Evolutionary conservation across 2,888 invertebrate species (phyloP).

Genomic region (Cheilosia scutellata): DNA sequence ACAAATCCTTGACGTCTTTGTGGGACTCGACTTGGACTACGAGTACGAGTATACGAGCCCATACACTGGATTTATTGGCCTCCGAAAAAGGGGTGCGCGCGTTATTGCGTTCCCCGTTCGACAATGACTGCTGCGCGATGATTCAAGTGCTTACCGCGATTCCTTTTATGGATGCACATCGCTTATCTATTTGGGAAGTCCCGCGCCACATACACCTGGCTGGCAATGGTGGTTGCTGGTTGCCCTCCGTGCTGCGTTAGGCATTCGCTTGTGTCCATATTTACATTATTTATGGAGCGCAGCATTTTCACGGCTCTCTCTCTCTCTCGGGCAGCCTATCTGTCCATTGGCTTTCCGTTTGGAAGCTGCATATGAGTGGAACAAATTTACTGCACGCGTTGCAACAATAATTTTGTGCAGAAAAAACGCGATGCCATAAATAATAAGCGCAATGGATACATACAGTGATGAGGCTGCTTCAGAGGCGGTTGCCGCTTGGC

Average conservation of each 20-base stretch:
- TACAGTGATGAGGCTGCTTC: constrained; percentile 35
- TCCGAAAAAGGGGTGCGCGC: constrained; percentile 75
- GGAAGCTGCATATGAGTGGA: constrained; percentile 56
- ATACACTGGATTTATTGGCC: constrained; percentile 63
- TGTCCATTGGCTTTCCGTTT: constrained; percentile 24
- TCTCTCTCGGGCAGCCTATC: background rate
- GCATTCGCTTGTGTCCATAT: constrained; percentile 74
- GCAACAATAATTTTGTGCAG: constrained; percentile 63
- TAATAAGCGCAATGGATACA: constrained; percentile 49
- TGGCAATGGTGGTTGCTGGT: constrained; percentile 14
- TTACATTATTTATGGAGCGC: constrained; percentile 76
- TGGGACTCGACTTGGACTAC: constrained; percentile 4
- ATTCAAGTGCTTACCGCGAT: constrained; percentile 62
- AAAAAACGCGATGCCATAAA: constrained; percentile 71
- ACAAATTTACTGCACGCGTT: constrained; percentile 74
- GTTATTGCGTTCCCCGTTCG: constrained; percentile 73
- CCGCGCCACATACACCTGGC: constrained; percentile 62
- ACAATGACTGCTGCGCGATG: constrained; percentile 54
- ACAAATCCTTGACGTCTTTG: constrained; percentile 72
- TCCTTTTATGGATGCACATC: constrained; percentile 68
- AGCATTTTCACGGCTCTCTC: constrained; percentile 67
- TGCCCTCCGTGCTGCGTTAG: constrained; percentile 39
- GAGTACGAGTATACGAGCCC: no score
- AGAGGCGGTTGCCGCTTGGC: constrained; percentile 10
- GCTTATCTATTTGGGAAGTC: constrained; percentile 75